phyloP scores from a whole-genome alignment of 2,113 vertebrate species.

The cattle (Bos taurus) region DNA sequence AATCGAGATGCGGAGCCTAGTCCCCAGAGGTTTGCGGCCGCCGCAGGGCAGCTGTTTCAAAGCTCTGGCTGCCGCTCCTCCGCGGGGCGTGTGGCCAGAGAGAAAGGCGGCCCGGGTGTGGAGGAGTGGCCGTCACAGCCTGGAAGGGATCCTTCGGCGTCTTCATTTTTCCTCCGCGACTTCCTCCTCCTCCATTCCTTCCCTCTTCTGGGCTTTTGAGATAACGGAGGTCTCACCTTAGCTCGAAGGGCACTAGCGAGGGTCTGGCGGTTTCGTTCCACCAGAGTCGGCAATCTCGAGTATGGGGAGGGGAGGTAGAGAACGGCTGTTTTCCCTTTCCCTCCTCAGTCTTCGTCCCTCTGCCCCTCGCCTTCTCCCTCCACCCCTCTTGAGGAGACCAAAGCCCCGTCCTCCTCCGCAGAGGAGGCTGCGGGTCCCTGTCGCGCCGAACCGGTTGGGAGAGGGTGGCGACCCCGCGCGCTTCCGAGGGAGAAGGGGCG shows the following conservation, averaged over 20 bases:
- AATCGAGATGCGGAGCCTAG: not conserved
- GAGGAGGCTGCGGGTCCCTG: not conserved
- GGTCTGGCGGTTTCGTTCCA: not conserved
- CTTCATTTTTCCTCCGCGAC: not conserved
- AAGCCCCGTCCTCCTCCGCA: not conserved
- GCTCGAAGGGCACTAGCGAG: no score
- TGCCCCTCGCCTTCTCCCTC: not conserved
- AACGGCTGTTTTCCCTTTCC: not conserved
- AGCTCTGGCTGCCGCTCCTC: not conserved
- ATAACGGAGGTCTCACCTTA: not conserved
- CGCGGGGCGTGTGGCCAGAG: not conserved
- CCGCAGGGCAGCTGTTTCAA: not conserved
- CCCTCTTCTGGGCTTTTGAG: not conserved
- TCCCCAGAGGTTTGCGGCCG: not conserved
- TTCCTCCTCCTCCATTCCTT: not conserved
- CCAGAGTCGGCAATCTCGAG: not conserved
- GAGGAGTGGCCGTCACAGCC: not conserved
- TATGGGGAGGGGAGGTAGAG: not conserved
- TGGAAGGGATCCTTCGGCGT: accelerated
- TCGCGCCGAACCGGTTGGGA: not conserved
- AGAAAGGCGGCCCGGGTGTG: not conserved
- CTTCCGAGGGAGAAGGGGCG: not conserved
- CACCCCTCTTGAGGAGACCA: not conserved
- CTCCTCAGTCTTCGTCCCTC: not conserved
- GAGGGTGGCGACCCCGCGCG: not conserved